phyloP scores from a whole-genome alignment of 2,888 invertebrate genomes.

The Mayetiola destructor region DNA sequence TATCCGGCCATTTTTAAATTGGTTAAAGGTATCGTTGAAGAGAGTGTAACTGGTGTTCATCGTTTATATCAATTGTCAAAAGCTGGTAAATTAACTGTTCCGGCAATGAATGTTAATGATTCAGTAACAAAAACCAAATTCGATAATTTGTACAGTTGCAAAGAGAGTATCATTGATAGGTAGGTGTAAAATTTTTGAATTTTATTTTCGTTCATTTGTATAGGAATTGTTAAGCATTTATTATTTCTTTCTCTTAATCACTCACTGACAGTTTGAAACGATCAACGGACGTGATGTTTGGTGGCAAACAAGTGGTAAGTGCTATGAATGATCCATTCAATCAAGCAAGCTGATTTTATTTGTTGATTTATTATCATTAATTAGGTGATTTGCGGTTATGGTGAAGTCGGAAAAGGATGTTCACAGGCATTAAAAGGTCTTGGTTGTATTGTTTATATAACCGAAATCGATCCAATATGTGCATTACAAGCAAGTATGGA shows the following conservation, averaged over 20 bases:
- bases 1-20: constrained; percentile 85
- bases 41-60: constrained; percentile 96
- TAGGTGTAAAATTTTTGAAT: constrained; percentile 23
- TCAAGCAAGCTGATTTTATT: too few species aligned
- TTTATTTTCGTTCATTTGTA: neutral
- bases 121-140: constrained; percentile 97
- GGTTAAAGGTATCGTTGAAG: constrained; percentile 93
- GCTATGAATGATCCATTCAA: too few species aligned
- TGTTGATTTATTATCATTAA: too few species aligned
- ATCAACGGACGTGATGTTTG: constrained; percentile 80
- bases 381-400: constrained; percentile 96
- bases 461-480: constrained; percentile 96
- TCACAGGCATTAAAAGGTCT: constrained; percentile 88
- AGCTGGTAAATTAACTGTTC: constrained; percentile 82
- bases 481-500: constrained; percentile 93
- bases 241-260: neutral
- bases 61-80: constrained; percentile 89
- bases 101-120: constrained; percentile 98
- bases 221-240: neutral
- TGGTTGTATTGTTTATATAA: constrained; percentile 74
- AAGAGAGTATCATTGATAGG: constrained; percentile 81
- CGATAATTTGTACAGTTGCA: constrained; percentile 91
- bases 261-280: constrained; percentile 37
- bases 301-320: constrained; percentile 89
- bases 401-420: constrained; percentile 95